Base-by-base conservation (phyloP, 2,888 invertebrate genomes). In the Coleophora flavipennella region DNA sequence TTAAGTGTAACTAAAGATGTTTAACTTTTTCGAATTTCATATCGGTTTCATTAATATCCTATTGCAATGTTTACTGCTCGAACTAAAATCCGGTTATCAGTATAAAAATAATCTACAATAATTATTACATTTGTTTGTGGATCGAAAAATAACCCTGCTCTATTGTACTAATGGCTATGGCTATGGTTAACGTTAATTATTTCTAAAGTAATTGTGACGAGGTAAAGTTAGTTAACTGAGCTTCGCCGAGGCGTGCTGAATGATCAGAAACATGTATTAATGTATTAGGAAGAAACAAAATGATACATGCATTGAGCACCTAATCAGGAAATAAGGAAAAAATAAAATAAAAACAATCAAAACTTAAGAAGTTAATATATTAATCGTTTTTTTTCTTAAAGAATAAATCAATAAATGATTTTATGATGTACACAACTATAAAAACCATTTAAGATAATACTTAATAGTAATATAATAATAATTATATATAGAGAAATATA, bases 301-400 rank as follows among this genome's bases (percentile, higher is more conserved):
- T 46, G 45, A 67, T 59, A 60, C 65, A 66, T 59, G 64, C 55
- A 65, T 60, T 58, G 25, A 72, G 69, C n/a, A n/a, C n/a, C n/a
- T 69, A 69, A 66, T 53, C 52, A 64, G 75, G 78, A 65, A 67
- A 62, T 49, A 51, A 66, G 68, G 72, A 57, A 37, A 55, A 62
- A 62, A 72, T 70, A 70, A 68, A 78, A 75, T 63, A 68, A 81
- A 80, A 83, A 80, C 58, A 43, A 70, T 80, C 66, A 75, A 84
- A 84, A 85, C 84, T 84, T 84, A 84, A 83, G 81, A 80, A 83
- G 67, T 78, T 83, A 81, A 84, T 84, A 83, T 84, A 84, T 84
- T 84, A 84, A 83, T 83, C 79, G 83, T 77, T 79, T 77, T 73
- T 79, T 76, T 71, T 65, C 83, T 81, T 83, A 81, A 78, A 75